Evolutionary conservation across 2,113 vertebrate genomes (phyloP), one percentile per base, ranked within the genome.

Genomic region (Aegypius monachus): DNA sequence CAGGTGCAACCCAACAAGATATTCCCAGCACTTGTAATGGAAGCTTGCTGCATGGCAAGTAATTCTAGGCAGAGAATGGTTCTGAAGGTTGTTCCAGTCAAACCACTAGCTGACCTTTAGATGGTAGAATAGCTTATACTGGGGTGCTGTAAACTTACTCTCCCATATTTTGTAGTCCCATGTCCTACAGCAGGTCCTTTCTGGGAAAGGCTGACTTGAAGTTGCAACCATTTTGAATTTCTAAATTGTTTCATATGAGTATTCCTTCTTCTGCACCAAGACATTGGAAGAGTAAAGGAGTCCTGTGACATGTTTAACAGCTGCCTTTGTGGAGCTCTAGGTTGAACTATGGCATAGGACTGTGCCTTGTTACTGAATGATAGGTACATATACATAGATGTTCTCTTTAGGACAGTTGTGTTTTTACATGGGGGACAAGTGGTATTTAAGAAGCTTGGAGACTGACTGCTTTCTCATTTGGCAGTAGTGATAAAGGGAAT

Each of bases 291-390:
- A 19, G 22, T 5, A 40, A 50, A 88, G 12, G 16, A 21, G 16
- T 40, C 43, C 10, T 42, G 3, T 22, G 22, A 31, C 34, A 15
- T 10, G 9, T 6, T 48, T 18, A 27, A 5, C 19, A 42, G 22
- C 31, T 89, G 38, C 52, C 52, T 80, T 58, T 47, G 48, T 32
- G 74, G 75, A 70, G 38, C 34, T 58, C 26, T 40, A 13, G 38
- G 14, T 45, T 6, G 15, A 73, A 2, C 31, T 43, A 26, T 17
- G 14, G 13, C 27, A 0, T 0, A 48, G 58, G 77, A 7, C 29
- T 1, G 0, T 65, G 40, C 13, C n/a, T 83, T 47, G 22, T 11
- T 58, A 13, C 20, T 58, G 29, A 61, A 21, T 11, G 4, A 14
- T 36, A 11, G 40, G 45, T 36, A 6, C 36, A 32, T 20, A 59